phyloP scores from a whole-genome alignment of 2,113 vertebrate species.

The Apteryx owenii region DNA sequence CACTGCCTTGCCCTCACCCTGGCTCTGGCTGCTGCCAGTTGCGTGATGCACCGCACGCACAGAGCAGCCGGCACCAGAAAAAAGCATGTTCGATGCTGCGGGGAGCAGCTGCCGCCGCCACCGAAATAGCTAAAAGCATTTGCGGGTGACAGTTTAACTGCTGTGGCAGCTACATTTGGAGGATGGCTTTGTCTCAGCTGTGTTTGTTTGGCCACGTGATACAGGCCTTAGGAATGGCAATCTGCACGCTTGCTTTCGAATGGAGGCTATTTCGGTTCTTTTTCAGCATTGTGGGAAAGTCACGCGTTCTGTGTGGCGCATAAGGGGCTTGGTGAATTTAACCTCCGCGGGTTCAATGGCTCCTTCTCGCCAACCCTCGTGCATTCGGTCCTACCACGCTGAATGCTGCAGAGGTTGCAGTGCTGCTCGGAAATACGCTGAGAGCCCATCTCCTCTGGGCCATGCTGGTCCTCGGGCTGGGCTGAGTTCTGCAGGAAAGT shows the following conservation, averaged over 20 bases:
- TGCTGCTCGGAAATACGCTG: no score
- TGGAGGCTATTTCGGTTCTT: not conserved
- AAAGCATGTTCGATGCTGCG: fast-evolving
- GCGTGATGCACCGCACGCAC: fast-evolving
- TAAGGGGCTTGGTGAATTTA: not conserved
- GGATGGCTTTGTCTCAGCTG: not conserved
- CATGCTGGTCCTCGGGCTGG: no score
- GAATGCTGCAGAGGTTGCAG: no score
- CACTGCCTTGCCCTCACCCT: not conserved
- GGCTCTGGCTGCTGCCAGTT: not conserved
- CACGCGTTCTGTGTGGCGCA: not conserved
- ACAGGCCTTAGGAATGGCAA: not conserved
- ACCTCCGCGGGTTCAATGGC: fast-evolving
- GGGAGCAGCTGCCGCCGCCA: not conserved
- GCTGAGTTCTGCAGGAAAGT: no score
- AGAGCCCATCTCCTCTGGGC: no score
- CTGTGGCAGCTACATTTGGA: not conserved
- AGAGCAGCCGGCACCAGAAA: not conserved
- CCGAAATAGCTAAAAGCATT: not conserved
- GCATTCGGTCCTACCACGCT: not conserved
- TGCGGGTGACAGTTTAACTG: no score
- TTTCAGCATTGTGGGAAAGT: not conserved
- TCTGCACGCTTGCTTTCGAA: not conserved
- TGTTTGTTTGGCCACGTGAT: not conserved
- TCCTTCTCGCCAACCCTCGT: not conserved